phyloP scores from a whole-genome alignment of 2,113 vertebrate genomes.

The Garra rufa region DNA sequence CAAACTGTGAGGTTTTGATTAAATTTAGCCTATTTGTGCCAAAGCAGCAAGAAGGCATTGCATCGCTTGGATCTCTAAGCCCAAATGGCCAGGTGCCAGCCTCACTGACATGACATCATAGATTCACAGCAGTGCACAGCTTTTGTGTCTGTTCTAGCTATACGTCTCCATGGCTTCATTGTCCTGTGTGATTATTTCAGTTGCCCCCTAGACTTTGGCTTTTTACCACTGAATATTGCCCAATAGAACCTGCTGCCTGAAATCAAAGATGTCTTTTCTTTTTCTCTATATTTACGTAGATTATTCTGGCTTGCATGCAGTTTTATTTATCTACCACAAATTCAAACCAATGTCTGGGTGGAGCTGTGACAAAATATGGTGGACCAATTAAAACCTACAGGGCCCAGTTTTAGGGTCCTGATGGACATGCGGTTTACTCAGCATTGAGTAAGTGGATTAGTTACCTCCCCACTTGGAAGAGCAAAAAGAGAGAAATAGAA shows the following conservation, averaged over 20 bases:
- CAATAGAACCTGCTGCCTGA: constrained; percentile 18
- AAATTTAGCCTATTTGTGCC: constrained; percentile 3
- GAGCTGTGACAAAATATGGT: neutral
- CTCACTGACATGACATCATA: constrained; percentile 56
- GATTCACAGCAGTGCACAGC: constrained; percentile 52
- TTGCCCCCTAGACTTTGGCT: constrained; percentile 45
- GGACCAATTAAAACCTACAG: constrained; percentile 43
- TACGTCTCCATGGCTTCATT: constrained; percentile 51
- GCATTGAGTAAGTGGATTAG: constrained; percentile 71
- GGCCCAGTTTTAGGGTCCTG: constrained; percentile 19
- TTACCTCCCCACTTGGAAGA: constrained; percentile 66
- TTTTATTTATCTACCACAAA: neutral
- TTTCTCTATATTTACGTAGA: neutral
- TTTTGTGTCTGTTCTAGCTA: constrained; percentile 51
- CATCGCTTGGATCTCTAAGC: constrained; percentile 31
- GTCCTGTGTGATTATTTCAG: constrained; percentile 53
- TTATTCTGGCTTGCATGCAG: constrained; percentile 9
- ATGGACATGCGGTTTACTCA: constrained; percentile 61
- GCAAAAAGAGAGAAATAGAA: constrained; percentile 65
- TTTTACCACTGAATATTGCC: constrained; percentile 39
- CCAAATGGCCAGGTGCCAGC: constrained; percentile 32
- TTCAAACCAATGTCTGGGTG: neutral
- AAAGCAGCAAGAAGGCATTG: constrained; percentile 42
- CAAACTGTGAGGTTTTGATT: constrained; percentile 30
- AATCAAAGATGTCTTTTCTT: neutral